Conservation (phyloP, 2,888 invertebrate species). For the Seladonia tumulorum region DNA sequence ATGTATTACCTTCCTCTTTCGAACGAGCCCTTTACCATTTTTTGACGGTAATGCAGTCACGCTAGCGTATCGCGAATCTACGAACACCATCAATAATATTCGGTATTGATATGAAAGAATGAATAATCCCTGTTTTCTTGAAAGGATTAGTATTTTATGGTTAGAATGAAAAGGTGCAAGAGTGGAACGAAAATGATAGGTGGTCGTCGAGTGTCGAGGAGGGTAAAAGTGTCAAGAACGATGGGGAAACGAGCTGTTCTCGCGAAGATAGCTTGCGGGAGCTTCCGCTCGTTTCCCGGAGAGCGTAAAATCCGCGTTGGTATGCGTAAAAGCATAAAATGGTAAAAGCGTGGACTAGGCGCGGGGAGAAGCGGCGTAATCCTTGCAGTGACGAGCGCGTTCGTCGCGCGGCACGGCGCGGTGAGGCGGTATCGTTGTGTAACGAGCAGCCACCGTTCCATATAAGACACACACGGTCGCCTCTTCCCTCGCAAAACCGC, state of each 20-base stretch:
- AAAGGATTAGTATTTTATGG: too few species aligned
- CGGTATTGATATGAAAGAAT: too few species aligned
- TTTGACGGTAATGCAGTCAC: too few species aligned
- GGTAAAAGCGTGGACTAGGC: not conserved
- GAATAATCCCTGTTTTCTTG: too few species aligned
- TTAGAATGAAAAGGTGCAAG: too few species aligned
- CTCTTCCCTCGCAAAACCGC: conserved; percentile 59
- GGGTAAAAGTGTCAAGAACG: not conserved
- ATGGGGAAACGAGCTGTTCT: not conserved
- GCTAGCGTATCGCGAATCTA: too few species aligned
- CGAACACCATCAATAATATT: too few species aligned
- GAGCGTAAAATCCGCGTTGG: conserved; percentile 28
- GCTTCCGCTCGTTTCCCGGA: not conserved
- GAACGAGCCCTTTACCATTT: too few species aligned
- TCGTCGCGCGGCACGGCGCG: conserved; percentile 17
- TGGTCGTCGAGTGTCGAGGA: too few species aligned
- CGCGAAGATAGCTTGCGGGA: not conserved
- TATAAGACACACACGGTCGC: conserved; percentile 49
- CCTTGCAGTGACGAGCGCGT: conserved; percentile 21
- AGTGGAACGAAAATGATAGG: too few species aligned
- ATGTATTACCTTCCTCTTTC: too few species aligned
- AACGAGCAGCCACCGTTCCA: conserved; percentile 38
- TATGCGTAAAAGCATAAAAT: conserved; percentile 35
- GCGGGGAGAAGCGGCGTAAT: conserved; percentile 18
- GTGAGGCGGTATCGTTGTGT: conserved; percentile 55